Percentiles rank a stretch among this genome's conserved stretches.
phyloP scores from a whole-genome alignment of 1,140 invertebrate genomes.

The Drosophila sturtevanti region DNA sequence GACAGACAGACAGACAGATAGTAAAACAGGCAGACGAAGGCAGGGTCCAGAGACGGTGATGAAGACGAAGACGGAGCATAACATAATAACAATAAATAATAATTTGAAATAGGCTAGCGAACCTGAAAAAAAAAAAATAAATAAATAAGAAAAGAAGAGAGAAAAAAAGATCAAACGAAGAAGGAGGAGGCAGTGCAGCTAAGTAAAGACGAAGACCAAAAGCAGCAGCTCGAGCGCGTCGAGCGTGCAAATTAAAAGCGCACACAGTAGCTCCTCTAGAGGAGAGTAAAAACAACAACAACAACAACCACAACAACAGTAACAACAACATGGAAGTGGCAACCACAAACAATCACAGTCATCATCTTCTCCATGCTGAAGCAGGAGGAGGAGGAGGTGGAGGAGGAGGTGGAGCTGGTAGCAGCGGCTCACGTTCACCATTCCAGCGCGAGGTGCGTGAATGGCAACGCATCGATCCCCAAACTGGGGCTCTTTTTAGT shows the following conservation, averaged over 20 bases:
- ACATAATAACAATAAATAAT: constrained; percentile 80
- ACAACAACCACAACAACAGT: constrained; percentile 31
- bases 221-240: constrained; percentile 56
- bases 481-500: constrained; percentile 80
- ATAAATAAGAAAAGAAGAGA: constrained; percentile 21
- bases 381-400: constrained; percentile 1
- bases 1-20: neutral
- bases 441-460: constrained; percentile 82
- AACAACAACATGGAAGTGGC: constrained; percentile 72
- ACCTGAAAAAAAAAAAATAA: constrained; percentile 31
- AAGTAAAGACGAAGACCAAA: constrained; percentile 4
- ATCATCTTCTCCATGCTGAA: constrained; percentile 58
- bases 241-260: constrained; percentile 80
- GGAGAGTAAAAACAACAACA: constrained; percentile 27
- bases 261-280: constrained; percentile 69
- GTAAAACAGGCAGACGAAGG: too few relatives aligned
- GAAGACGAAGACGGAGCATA: constrained; percentile 42
- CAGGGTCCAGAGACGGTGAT: too few relatives aligned
- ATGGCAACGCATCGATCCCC: constrained; percentile 83
- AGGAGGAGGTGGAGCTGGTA: constrained; percentile 1
- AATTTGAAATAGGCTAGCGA: constrained; percentile 76
- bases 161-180: constrained; percentile 20
- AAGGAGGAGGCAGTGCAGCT: constrained; percentile 33
- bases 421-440: constrained; percentile 65
- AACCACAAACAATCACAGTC: constrained; percentile 79